Evolutionary conservation across 2,888 invertebrate species (phyloP), one percentile per base, ranked within the genome.

Genomic region (Nesidiocoris tenuis): DNA sequence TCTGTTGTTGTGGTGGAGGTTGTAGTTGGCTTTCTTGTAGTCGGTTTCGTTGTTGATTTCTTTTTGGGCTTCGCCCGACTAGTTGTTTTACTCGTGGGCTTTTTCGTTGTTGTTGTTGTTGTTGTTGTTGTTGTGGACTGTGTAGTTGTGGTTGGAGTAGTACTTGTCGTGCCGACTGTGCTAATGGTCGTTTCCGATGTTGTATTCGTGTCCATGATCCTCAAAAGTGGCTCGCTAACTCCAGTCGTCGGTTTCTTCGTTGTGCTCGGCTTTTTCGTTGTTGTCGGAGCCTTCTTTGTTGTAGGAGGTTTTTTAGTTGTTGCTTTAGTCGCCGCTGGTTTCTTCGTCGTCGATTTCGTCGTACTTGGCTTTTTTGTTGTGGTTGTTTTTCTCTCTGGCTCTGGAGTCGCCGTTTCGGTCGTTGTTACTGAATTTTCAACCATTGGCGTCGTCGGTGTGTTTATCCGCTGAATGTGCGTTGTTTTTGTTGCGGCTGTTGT

Each of bases 331-430:
- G 71, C 80, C 75, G 71, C 80, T 80, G 61, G 81, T 79, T 76
- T 80, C 78, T 80, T 85, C 83, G 77, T 84, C 82, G 76, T 85
- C 83, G 79, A 83, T 83, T 80, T 85, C 84, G 76, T 83, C 83
- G 74, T 84, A 83, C 77, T 84, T 82, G 74, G 83, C 57, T 61
- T 64, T n/a, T 19, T 74, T 16, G 75, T 25, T 23, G 65, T 65
- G 9, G n/a, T 24, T 61, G 61, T 19, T 63, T n/a, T n/a, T n/a
- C n/a, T n/a, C n/a, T n/a, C n/a, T n/a, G n/a, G n/a, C n/a, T 76
- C 12, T 7, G 39, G 39, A 39, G 39, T 7, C 39, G 39, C 39
- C 2, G 39, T 70, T 24, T 56, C 17, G 17, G 21, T 56, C 3
- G 56, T 56, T 56, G 23, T 9, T 39, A 63, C 57, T 39, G 64